Evolutionary conservation across 2,113 vertebrate genomes (phyloP).

Genomic region (Scomber scombrus): DNA sequence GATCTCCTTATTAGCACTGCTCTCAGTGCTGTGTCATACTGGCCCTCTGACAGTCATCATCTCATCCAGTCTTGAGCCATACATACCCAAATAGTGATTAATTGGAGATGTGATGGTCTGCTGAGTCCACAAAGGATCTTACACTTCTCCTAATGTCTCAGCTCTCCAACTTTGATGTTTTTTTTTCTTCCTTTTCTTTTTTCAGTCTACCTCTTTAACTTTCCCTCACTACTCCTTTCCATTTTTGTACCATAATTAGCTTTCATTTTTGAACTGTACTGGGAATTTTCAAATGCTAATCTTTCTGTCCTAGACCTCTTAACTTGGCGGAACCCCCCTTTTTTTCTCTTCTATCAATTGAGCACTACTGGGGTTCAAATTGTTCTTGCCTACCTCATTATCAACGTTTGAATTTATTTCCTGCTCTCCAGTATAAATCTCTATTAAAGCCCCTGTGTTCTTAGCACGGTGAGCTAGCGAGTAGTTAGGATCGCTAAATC

Average conservation of each 20-base stretch:
- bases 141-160: conserved; percentile 60
- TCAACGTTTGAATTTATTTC: conserved; percentile 86
- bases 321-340: conserved; percentile 79
- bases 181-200: conserved; percentile 21
- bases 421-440: conserved; percentile 87
- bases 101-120: conserved; percentile 76
- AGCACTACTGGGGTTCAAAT: conserved; percentile 88
- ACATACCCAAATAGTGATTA: conserved; percentile 71
- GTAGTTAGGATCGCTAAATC: conserved; percentile 81
- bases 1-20: conserved; percentile 59
- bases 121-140: conserved; percentile 69
- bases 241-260: conserved; percentile 87
- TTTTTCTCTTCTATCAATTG: conserved; percentile 81
- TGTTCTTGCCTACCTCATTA: conserved; percentile 90
- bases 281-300: conserved; percentile 87
- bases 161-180: conserved; percentile 71
- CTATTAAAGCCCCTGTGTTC: conserved; percentile 86
- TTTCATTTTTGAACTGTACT: conserved; percentile 86
- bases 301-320: conserved; percentile 91
- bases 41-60: conserved; percentile 69
- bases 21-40: conserved; percentile 64
- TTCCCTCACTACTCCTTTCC: conserved; percentile 61
- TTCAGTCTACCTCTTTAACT: conserved; percentile 31
- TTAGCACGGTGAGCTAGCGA: conserved; percentile 83
- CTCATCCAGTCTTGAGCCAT: conserved; percentile 63